Evolutionary conservation across 53 echinoderm and acorn worm species (phyloP).

Genomic region (Temnopleurus reevesii): DNA sequence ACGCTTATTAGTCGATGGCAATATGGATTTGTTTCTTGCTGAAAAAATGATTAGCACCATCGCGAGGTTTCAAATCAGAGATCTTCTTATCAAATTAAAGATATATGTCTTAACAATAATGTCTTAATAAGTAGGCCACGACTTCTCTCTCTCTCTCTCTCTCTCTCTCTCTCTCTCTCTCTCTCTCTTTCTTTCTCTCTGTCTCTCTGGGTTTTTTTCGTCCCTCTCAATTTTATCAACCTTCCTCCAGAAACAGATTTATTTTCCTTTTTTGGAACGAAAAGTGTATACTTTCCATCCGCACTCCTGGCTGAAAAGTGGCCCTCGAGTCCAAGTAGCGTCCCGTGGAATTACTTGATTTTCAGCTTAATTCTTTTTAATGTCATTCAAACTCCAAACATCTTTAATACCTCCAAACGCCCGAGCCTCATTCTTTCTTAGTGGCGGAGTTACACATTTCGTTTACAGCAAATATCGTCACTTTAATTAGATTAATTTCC

Average conservation of each 20-base stretch:
- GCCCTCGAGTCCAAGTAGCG: slow-evolving; percentile 7
- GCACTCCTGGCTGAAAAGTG: background rate
- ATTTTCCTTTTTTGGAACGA: background rate
- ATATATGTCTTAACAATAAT: too few relatives aligned
- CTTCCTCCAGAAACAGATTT: background rate
- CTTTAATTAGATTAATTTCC: too few relatives aligned
- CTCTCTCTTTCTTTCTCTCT: background rate
- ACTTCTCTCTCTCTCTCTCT: slow-evolving; percentile 1
- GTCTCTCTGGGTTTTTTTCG: background rate
- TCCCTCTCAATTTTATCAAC: background rate
- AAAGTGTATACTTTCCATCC: background rate
- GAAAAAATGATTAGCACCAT: too few relatives aligned
- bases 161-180: background rate
- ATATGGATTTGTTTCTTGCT: too few relatives aligned
- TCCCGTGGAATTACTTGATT: slow-evolving; percentile 32
- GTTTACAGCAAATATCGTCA: too few relatives aligned
- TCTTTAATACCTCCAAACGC: background rate
- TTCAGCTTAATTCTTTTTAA: slow-evolving; percentile 25
- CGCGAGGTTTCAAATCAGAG: too few relatives aligned
- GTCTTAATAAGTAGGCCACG: too few relatives aligned
- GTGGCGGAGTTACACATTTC: too few relatives aligned
- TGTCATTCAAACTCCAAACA: slow-evolving; percentile 2
- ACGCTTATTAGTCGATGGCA: too few relatives aligned
- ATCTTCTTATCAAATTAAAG: too few relatives aligned
- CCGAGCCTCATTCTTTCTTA: background rate